Conservation (phyloP, 2,797 vertebrate species). For the Cyclura pinguis region DNA sequence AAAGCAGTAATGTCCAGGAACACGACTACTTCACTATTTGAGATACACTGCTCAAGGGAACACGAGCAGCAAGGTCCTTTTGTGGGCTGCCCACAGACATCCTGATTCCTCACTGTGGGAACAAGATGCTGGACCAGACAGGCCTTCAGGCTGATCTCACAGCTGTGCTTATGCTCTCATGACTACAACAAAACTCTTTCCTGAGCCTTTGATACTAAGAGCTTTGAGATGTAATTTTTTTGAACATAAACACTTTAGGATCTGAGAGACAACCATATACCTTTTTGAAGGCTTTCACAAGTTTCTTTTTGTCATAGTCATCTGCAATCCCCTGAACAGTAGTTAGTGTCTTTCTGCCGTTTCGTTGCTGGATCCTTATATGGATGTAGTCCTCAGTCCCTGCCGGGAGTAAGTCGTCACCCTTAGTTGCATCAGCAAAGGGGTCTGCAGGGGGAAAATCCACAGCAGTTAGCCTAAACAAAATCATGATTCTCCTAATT, state of each 20-base stretch:
- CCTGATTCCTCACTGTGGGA: no score
- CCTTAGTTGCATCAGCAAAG: constrained; percentile 92
- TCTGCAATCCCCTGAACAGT: constrained; percentile 88
- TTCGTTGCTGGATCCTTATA: constrained; percentile 89
- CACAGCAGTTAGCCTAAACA: background rate
- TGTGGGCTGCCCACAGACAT: no score
- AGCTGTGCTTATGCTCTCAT: background rate
- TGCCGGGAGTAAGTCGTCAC: constrained; percentile 88
- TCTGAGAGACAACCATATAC: constrained; percentile 59
- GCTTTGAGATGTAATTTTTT: background rate
- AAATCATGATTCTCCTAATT: background rate
- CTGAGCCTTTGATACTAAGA: background rate
- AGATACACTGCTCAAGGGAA: no score
- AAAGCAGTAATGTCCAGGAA: no score
- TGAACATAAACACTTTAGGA: background rate
- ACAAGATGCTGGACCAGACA: background rate
- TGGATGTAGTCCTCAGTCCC: constrained; percentile 90
- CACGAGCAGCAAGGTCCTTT: no score
- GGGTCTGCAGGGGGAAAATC: constrained; percentile 77
- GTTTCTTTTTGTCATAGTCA: constrained; percentile 90
- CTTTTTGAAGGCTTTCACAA: constrained; percentile 90
- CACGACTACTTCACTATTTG: no score
- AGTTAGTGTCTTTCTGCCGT: constrained; percentile 88
- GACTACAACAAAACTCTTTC: background rate
- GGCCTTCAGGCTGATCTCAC: background rate